phyloP scores from a whole-genome alignment of 2,113 vertebrate genomes.

The Proterorhinus semilunaris region DNA sequence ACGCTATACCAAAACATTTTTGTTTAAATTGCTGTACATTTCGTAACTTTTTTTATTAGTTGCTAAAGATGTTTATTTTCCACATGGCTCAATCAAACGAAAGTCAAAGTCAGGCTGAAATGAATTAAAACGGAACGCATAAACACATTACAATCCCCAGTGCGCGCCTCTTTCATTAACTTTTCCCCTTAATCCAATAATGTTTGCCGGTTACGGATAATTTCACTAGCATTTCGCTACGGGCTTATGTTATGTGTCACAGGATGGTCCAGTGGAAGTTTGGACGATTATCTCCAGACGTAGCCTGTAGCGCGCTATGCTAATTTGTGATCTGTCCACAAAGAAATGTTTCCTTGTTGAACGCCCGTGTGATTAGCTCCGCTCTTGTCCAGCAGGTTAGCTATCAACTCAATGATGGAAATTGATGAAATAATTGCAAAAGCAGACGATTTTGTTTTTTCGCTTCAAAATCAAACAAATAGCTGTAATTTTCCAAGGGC shows the following conservation, averaged over 20 bases:
- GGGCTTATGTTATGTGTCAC: conserved; percentile 28
- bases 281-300: conserved; percentile 32
- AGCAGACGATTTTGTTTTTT: conserved; percentile 46
- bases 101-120: neutral
- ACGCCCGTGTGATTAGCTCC: conserved; percentile 51
- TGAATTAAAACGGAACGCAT: conserved; percentile 14
- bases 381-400: conserved; percentile 53
- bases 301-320: conserved; percentile 32
- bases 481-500: conserved; percentile 41
- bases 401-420: conserved; percentile 58
- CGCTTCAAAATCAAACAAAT: conserved; percentile 62
- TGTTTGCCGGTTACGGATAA: conserved; percentile 17
- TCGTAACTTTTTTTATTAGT: too few species aligned
- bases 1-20: too few species aligned
- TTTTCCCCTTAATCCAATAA: conserved; percentile 44
- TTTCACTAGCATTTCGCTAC: conserved; percentile 7
- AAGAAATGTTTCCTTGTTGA: conserved; percentile 32
- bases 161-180: conserved; percentile 12
- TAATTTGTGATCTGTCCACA: conserved; percentile 55
- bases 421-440: conserved; percentile 61
- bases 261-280: conserved; percentile 25
- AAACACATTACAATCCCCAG: conserved; percentile 13
- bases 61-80: neutral
- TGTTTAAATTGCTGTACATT: too few species aligned
- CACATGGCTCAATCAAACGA: neutral